Evolutionary conservation across 2,888 invertebrate genomes (phyloP), one percentile per base, ranked within the genome.

Genomic region (Eulithis testata): DNA sequence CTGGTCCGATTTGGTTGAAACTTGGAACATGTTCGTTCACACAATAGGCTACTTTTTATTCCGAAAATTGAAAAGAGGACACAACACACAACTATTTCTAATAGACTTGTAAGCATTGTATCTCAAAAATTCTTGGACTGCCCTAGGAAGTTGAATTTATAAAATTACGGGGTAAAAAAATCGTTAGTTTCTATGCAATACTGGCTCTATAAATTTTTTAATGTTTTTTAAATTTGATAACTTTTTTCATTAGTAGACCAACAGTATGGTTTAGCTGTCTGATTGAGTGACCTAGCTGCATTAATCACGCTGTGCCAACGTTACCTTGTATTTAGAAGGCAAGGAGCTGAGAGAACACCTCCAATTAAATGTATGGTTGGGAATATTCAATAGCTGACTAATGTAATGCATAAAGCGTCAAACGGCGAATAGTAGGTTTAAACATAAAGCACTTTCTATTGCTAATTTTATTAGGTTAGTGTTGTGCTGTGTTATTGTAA

Each of bases 331-430:
- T 62, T 55, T 55, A 51, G 50, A 59, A 63, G 45, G 40, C 54
- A 59, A 40, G 52, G 62, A 43, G 44, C 52, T 44, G 57, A 21
- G 51, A 56, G 65, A 61, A 61, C 52, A 66, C 57, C 65, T 58
- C 53, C 58, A 66, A 66, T 62, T 66, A 57, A 58, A 61, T 51
- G 54, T 53, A 54, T 44, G 54, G 58, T 51, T 62, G 40, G 40
- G 66, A 59, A 59, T 66, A 66, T 59, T 62, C 59, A 62, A 61
- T 53, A 47, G 55, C 40, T 60, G 27, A 52, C 60, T 57, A 31
- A 65, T 57, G 50, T 31, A 55, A 44, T 59, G 50, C 37, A 36
- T 55, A 59, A 44, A 44, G 50, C 53, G 53, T 40, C 31, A n/a
- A 47, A 49, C n/a, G 11, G 21, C 21, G 11, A 31, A 31, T 31